Conservation (phyloP, 1,140 invertebrate species). For the Drosophila repletoides region DNA sequence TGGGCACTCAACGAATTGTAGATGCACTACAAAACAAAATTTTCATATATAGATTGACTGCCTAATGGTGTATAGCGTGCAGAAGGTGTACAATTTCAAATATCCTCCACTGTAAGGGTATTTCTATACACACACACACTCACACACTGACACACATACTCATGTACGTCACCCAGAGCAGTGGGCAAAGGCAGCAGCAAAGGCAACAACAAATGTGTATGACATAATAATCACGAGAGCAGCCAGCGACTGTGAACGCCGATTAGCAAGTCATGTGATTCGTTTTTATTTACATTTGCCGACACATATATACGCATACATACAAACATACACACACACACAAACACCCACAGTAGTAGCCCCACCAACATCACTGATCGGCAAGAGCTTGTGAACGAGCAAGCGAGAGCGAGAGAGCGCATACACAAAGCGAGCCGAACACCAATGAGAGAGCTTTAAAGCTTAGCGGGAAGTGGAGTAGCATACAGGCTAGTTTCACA, state of each 20-base stretch:
- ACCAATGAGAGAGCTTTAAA: conserved; percentile 1
- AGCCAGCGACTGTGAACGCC: conserved; percentile 69
- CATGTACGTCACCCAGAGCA: conserved; percentile 17
- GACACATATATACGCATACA: background rate
- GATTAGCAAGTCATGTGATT: conserved; percentile 83
- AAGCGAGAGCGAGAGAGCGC: background rate
- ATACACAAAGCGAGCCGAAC: conserved; percentile 19
- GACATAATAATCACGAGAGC: conserved; percentile 82
- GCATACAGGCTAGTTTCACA: background rate
- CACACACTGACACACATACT: background rate
- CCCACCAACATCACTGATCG: conserved; percentile 14
- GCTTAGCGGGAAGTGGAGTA: background rate
- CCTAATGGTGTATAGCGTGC: too few species aligned
- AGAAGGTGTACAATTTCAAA: conserved; percentile 3
- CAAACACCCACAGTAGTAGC: conserved; percentile 1
- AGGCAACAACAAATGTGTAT: conserved; percentile 75
- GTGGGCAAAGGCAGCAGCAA: conserved; percentile 46
- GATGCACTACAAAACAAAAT: too few species aligned
- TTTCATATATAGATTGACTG: too few species aligned
- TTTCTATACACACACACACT: background rate
- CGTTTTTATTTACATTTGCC: conserved; percentile 81
- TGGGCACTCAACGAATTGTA: conserved; percentile 2
- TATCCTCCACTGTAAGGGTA: conserved; percentile 23
- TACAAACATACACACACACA: conserved; percentile 8
- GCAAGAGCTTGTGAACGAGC: too few species aligned